Conservation (phyloP, 2,888 invertebrate genomes). For the Eledone cirrhosa region DNA sequence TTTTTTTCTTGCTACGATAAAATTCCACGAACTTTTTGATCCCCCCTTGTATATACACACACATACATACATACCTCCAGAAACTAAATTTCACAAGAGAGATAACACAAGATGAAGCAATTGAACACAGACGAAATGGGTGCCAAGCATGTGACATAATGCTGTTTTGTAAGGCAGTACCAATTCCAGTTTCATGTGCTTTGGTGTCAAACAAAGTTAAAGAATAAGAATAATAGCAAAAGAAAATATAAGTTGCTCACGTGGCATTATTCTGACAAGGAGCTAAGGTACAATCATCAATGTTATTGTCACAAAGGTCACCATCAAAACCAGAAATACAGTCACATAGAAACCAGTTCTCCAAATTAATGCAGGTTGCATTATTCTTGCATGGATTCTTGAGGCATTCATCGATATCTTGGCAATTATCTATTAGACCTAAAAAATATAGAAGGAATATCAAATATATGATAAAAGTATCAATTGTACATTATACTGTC, state of each 20-base stretch:
- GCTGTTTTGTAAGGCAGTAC: no score
- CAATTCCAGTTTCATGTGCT: no score
- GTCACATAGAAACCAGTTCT: conserved; percentile 82
- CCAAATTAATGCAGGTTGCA: conserved; percentile 69
- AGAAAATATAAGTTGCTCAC: conserved; percentile 15
- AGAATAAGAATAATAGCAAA: not conserved
- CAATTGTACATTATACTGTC: no score
- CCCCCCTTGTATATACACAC: no score
- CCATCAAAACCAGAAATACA: conserved; percentile 70
- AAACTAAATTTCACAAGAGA: no score
- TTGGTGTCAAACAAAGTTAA: not conserved
- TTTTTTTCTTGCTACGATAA: no score
- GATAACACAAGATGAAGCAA: no score
- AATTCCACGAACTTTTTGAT: no score
- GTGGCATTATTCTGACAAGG: conserved; percentile 71
- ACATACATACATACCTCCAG: no score
- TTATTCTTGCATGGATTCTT: conserved; percentile 40
- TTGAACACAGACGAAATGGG: no score
- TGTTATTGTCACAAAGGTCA: conserved; percentile 78
- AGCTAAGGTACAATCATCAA: conserved; percentile 82
- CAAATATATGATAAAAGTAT: no score
- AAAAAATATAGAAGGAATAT: conserved; percentile 24
- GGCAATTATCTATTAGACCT: conserved; percentile 40
- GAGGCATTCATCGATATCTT: conserved; percentile 45
- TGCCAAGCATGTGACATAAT: no score